Conservation (phyloP, 2,888 invertebrate genomes). For the Cylindroiulus punctatus region DNA sequence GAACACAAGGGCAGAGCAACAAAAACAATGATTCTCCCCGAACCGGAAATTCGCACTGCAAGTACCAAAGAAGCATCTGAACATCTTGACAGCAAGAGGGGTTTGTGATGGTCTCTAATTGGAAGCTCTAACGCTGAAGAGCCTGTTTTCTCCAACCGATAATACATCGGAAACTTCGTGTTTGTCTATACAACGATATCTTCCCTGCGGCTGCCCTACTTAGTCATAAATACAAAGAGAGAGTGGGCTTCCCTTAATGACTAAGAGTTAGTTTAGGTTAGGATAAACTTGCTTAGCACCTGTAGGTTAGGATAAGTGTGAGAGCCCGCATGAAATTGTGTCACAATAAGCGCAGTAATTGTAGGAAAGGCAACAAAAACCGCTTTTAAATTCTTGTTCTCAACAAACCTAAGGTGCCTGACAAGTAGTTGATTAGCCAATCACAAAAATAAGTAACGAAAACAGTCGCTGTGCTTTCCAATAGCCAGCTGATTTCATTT, state of each 20-base stretch:
- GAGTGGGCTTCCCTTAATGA: no score
- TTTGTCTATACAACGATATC: no score
- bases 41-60: background rate
- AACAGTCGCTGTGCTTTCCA: background rate
- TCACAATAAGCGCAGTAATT: no score
- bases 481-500: background rate
- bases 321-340: background rate
- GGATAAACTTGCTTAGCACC: background rate
- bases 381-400: no score
- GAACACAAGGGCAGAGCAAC: background rate
- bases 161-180: no score
- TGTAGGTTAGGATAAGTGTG: background rate
- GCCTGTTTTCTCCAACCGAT: no score
- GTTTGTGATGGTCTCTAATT: background rate
- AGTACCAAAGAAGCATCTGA: background rate
- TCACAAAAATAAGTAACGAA: background rate
- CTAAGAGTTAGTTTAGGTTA: no score
- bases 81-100: background rate
- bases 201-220: no score
- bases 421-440: conserved; percentile 10
- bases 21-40: background rate
- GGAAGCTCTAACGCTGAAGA: no score
- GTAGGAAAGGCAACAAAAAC: no score
- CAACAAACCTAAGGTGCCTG: no score
- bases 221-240: no score